A percentile compares a stretch with the other conserved stretches of the same genome.
phyloP scores from a whole-genome alignment of 2,113 vertebrate genomes.

The Charadrius vociferus region DNA sequence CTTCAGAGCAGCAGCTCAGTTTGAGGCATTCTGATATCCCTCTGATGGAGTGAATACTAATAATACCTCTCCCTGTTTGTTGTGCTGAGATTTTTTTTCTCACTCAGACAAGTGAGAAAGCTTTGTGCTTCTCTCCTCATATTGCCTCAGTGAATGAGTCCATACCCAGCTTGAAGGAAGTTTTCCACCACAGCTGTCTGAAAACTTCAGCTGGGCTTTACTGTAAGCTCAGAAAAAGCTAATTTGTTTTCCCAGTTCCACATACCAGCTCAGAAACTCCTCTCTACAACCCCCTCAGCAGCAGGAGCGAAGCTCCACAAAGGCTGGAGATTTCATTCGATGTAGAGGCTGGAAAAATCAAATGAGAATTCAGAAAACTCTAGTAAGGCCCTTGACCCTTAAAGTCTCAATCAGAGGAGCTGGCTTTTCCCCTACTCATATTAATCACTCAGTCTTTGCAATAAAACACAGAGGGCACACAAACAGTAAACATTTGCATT shows the following conservation, averaged over 20 bases:
- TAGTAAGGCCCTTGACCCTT: neutral
- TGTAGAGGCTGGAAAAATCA: neutral
- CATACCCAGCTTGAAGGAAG: neutral
- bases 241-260: neutral
- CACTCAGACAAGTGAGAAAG: neutral
- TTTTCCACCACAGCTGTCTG: neutral
- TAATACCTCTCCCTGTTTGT: neutral
- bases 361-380: neutral
- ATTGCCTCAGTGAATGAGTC: neutral
- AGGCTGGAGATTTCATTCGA: neutral
- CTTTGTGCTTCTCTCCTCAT: neutral
- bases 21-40: slow-evolving; percentile 4
- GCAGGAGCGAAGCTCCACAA: neutral
- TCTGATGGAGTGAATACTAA: slow-evolving; percentile 2
- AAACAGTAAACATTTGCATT: neutral
- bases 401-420: neutral
- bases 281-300: neutral
- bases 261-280: neutral
- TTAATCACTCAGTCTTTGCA: neutral
- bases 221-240: neutral
- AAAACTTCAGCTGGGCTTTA: neutral
- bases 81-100: neutral
- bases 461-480: neutral
- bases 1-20: neutral
- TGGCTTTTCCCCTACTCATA: neutral